Evolutionary conservation across 2,113 vertebrate species (phyloP).

Genomic region (Corythoichthys haematopterus): DNA sequence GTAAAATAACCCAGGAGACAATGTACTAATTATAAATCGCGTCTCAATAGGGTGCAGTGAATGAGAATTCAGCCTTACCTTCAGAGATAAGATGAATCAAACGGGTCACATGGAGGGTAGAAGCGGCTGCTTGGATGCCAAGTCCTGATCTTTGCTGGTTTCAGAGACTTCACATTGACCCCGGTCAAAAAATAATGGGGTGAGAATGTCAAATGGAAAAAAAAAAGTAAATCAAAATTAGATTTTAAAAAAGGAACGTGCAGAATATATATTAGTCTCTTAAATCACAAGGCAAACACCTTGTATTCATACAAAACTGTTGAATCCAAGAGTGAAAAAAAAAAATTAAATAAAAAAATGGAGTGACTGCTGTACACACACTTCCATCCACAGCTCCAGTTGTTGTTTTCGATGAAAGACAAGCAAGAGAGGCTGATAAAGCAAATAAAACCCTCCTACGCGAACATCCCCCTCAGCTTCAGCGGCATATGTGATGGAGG

Average conservation of each 20-base stretch:
- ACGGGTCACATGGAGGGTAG: slow-evolving; percentile 61
- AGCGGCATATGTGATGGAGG: slow-evolving; percentile 43
- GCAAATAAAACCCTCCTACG: slow-evolving; percentile 59
- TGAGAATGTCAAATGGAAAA: not conserved
- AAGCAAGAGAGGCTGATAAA: slow-evolving; percentile 30
- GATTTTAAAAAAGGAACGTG: not conserved
- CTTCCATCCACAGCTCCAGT: slow-evolving; percentile 41
- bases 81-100: slow-evolving; percentile 66
- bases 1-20: not conserved
- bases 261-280: not conserved
- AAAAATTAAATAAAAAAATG: not conserved
- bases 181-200: slow-evolving; percentile 25
- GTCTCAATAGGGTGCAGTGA: not conserved
- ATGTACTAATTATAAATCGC: not conserved
- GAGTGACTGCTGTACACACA: not conserved
- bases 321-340: not conserved
- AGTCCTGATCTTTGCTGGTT: slow-evolving; percentile 42
- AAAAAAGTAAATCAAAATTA: not conserved
- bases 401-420: slow-evolving; percentile 52
- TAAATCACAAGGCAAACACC: not conserved
- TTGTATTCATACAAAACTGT: not conserved
- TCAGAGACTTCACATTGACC: slow-evolving; percentile 21
- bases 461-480: slow-evolving; percentile 47
- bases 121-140: slow-evolving; percentile 43
- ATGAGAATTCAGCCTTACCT: slow-evolving; percentile 57